Evolutionary conservation across 30 jellyfish, hydroid and myxozoan genomes (phyloP).

Genomic region (Pelagia noctiluca): DNA sequence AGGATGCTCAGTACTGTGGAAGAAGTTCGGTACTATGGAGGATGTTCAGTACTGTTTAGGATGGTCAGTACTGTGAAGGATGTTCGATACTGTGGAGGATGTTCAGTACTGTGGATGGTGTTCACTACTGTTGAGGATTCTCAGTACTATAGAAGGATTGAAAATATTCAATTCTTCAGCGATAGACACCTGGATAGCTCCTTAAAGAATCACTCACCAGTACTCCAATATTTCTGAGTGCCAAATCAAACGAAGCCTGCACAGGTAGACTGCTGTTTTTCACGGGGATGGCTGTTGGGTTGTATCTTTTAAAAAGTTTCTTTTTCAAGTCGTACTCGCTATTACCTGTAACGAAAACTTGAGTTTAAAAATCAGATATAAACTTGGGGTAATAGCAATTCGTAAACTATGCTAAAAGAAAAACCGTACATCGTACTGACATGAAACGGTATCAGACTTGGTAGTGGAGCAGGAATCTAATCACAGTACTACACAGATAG

Average conservation of each 20-base stretch:
- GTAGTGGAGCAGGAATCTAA: too few relatives aligned
- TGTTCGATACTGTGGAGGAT: neutral
- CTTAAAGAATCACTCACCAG: constrained; percentile 14
- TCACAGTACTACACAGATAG: too few relatives aligned
- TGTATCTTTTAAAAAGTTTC: constrained; percentile 10
- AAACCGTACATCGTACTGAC: too few relatives aligned
- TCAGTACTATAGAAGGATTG: neutral
- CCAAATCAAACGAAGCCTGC: constrained; percentile 29
- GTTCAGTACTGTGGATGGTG: neutral
- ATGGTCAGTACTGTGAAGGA: too few relatives aligned
- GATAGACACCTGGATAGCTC: neutral
- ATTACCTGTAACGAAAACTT: too few relatives aligned
- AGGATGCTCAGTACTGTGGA: too few relatives aligned
- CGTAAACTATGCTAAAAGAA: too few relatives aligned
- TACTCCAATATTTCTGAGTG: constrained; percentile 32
- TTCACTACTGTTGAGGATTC: neutral
- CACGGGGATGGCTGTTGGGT: constrained; percentile 37
- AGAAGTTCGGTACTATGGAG: too few relatives aligned
- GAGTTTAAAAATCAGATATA: too few relatives aligned
- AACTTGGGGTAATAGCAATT: too few relatives aligned
- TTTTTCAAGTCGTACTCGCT: constrained; percentile 8
- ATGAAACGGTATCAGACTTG: too few relatives aligned
- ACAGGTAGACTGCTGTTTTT: constrained; percentile 11
- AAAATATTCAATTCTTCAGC: neutral
- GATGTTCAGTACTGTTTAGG: too few relatives aligned